Base-by-base conservation (phyloP, 2,888 invertebrate species). In the Apodemia duryi region DNA sequence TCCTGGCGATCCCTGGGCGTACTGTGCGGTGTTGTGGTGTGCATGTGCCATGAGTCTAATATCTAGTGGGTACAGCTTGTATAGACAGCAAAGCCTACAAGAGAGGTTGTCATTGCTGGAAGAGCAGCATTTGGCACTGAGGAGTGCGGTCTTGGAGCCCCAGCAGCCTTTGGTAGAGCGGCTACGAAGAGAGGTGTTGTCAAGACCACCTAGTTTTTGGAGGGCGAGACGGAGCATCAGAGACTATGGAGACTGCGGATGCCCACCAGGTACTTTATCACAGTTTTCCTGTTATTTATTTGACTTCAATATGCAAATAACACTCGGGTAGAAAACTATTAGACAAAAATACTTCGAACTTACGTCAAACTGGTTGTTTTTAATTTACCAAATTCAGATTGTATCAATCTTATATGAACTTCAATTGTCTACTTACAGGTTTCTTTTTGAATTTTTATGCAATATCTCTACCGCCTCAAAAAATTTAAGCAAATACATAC, bases 211-310 rank as follows among this genome's bases (percentile, higher is more conserved):
- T 11, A 71, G 63, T 63, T 79, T 80, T 77, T 88, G 88, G 88
- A 76, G 88, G 64, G 75, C 84, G 5, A 76, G 85, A 65, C 81
- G 94, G 68, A 90, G 91, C 73, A 88, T 92, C 73, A 84, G 94
- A 74, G 94, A 94, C 74, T 93, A 93, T 63, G 90, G 93, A 21
- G 94, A 95, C 85, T 95, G 95, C 91, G 89, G 92, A 74, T 95
- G 95, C 92, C 95, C 95, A 83, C 92, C 95, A 95, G 95, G 95
- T 95, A 69, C 75, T 81, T 73, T 3, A 3, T 43, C 11, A 4
- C 11, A 43, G 2, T 4, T 38, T 41, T 41, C 41, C 2, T 9
- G 0, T 7, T 7, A 2, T 11, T 43, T 43, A 43, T 10, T 43
- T 43, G 10, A 11, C 43, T 43, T 43, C 2, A 46, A 11, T 13